Evolutionary conservation across 2,888 invertebrate species (phyloP), one percentile per base, ranked within the genome.

Genomic region (Hydrotaea diabolus): DNA sequence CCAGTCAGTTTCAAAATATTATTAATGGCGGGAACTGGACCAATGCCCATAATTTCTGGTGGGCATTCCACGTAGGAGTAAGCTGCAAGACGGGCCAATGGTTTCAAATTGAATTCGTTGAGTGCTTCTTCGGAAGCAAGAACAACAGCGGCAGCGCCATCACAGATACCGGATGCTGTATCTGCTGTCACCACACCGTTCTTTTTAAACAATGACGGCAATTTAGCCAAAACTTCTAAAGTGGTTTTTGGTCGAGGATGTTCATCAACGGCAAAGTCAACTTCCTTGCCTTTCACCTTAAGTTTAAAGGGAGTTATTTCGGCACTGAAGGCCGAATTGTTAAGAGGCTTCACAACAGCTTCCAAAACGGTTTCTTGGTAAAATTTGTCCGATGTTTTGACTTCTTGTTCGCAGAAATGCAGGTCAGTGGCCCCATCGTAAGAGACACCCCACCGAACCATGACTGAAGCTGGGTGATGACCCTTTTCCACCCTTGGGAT

Each of bases 21-120:
- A 89, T 95, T 94, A 75, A 99, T 99, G 21, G 99, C 98, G 0
- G 98, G 96, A 21, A 97, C 98, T 2, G 99, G 99, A 0, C 99
- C 99, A 88, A 98, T 96, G 77, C 99, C 99, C 99, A 99, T 99
- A 89, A 99, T 98, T 90, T 95, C 96, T 57, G 99, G 99, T 88
- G 99, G 99, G 64, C 98, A 98, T 76, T 98, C 98, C 85, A 98
- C 97, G 88, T 96, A 94, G n/a, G 97, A 95, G 93, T 97, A 99
- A 55, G 96, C 98, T 9, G 97, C 96, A 19, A 99, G 93, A 82
- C 98, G 94, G 0, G 98, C 99, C 77, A 99, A 93, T 0, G 99
- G 99, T 90, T 95, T 97, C 69, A 99, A 93, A 86, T 95, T 95
- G 89, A 96, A 93, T 88, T 95, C 93, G 90, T 96, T 96, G 0